These are phyloP conservation scores for Euphonia xanthogaster DNA, from an alignment of 2,797 vertebrate species.

Conservation along the genomic window DNA sequence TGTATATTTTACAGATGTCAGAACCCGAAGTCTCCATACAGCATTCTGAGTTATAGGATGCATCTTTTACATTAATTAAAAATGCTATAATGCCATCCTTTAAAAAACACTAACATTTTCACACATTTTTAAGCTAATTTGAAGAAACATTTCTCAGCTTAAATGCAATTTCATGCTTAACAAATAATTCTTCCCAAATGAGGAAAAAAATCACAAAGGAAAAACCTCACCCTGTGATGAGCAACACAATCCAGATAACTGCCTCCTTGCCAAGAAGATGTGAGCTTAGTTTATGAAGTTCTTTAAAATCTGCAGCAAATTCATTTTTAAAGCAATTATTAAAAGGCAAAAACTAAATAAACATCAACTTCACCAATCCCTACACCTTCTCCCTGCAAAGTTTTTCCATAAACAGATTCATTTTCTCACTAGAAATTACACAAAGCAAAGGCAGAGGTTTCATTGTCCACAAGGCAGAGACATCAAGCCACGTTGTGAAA, in stretches of 20 bases:
- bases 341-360: neutral
- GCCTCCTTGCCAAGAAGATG: neutral
- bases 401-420: neutral
- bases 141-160: neutral
- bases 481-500: neutral
- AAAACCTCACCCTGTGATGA: neutral
- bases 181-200: neutral
- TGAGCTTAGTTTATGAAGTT: neutral
- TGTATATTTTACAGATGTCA: neutral
- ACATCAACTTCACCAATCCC: neutral
- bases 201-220: neutral
- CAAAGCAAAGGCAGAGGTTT: neutral
- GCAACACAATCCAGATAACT: neutral
- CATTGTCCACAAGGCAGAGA: neutral
- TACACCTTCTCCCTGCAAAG: neutral
- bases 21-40: neutral
- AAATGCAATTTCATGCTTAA: neutral
- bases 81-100: neutral
- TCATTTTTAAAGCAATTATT: neutral
- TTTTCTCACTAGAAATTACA: conserved; percentile 8
- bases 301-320: conserved; percentile 21
- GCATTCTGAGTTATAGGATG: neutral
- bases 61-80: neutral
- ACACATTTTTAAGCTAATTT: neutral
- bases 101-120: neutral